Evolutionary conservation across 2,888 invertebrate species (phyloP).

Genomic region (Rhingia campestris): DNA sequence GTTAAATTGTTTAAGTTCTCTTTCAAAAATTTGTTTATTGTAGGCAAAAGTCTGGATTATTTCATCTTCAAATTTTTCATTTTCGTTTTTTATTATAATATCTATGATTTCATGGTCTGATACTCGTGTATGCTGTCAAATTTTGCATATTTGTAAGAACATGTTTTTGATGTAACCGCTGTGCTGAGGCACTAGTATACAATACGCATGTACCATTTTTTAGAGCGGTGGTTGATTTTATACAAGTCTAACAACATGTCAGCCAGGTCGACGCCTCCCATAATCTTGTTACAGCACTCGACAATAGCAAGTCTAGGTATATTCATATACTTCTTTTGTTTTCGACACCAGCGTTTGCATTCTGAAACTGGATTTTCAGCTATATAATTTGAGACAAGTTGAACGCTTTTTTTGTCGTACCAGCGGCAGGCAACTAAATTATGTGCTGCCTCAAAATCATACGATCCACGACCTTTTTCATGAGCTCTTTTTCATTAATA

Average conservation of each 20-base stretch:
- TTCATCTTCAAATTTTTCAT: too few species aligned
- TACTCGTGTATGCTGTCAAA: too few species aligned
- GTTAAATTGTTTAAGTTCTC: too few species aligned
- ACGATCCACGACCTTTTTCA: conserved; percentile 29
- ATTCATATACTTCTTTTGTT: conserved; percentile 57
- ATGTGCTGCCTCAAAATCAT: conserved; percentile 28
- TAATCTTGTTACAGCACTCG: conserved; percentile 53
- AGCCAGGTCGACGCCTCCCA: conserved; percentile 44
- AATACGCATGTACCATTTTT: conserved; percentile 21
- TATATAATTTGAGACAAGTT: conserved; percentile 64
- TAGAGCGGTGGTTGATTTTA: conserved; percentile 30
- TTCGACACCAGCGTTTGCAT: conserved; percentile 68
- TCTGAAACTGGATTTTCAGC: conserved; percentile 61
- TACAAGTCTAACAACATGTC: conserved; percentile 47
- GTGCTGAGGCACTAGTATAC: too few species aligned
- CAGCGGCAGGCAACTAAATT: conserved; percentile 23
- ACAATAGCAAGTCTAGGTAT: conserved; percentile 58
- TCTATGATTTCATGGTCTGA: too few species aligned
- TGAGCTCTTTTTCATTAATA: conserved; percentile 22
- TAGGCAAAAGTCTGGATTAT: too few species aligned
- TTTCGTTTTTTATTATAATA: too few species aligned
- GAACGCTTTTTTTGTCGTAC: conserved; percentile 30
- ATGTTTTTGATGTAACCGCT: too few species aligned
- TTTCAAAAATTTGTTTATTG: too few species aligned
- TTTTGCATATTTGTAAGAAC: too few species aligned